Base-by-base conservation (phyloP, 2,888 invertebrate genomes). In the Cryptus viduatorius region DNA sequence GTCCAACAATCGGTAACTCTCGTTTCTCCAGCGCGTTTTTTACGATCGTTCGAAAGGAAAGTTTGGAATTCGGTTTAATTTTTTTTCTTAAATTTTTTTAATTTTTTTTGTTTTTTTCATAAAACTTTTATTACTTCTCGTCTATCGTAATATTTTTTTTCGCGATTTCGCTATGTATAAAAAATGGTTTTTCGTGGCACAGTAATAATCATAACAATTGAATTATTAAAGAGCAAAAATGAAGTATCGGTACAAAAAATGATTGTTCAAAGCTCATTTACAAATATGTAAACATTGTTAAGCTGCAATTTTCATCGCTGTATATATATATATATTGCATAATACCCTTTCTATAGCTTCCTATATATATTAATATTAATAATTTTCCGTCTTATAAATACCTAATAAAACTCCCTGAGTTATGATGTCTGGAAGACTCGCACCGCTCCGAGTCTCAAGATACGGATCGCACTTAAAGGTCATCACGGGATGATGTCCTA, bases 321-420 rank as follows among this genome's bases (percentile, higher is more conserved):
- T 46, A 48, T 53, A 5, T 42, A 42, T 68, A 56, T 31, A 44
- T 56, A 31, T 29, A n/a, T 19, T 5, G 50, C 50, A n/a, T n/a
- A 50, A 50, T 50, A 50, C 16, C n/a, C 16, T 5, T 19, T 29
- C 50, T n/a, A 29, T 24, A 3, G 16, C n/a, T 16, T 56, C 19
- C n/a, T 46, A 50, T 61, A 69, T 64, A n/a, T 10, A 46, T 24
- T 2, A 24, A 14, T 37, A 37, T 24, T 81, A 82, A 86, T 80
- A 87, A 84, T 86, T 86, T 67, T 59, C 85, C 0, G 91, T 90
- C 80, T 92, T 92, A 86, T 93, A 93, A 83, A 93, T 89, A 76
- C 93, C 94, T 72, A 93, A 84, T n/a, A 94, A 88, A 29, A 94
- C 94, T 24, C 94, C 94, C 61, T 93, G 91, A 14, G 93, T 94